Evolutionary conservation across 2,888 invertebrate species (phyloP), one percentile per base, ranked within the genome.

Genomic region (Pristionchus japonicus): DNA sequence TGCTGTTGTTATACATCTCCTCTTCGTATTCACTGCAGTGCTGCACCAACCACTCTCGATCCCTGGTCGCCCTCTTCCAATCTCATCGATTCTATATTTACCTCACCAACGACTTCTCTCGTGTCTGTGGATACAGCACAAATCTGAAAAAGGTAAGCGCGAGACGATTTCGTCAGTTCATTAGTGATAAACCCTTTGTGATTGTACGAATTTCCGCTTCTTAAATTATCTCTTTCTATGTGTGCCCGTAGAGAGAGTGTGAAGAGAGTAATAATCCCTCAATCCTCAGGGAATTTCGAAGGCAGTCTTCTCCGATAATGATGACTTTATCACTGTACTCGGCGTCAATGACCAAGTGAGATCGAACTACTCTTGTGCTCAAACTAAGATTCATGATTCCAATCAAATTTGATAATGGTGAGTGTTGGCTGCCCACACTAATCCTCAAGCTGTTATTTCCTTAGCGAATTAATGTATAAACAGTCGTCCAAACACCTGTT

Each of bases 291-390:
- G 91, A 57, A 89, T 90, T 11, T 87, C 88, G 27, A 90, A 90
- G 86, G 89, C 91, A 52, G 61, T 89, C n/a, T 90, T 91, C 77
- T 89, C 91, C 23, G 89, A 49, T 52, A 90, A 90, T 40, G 88
- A 90, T 43, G 90, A 90, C 70, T 91, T 88, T 86, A 61, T 91
- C 15, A 89, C 89, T n/a, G 83, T 91, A 52, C 82, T 91, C n/a
- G 90, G 89, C 34, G 88, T 89, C 13, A 90, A 88, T 89, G 91
- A 91, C 80, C 89, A 89, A 52, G 90, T 91, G 17, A 88, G 77
- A 87, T 20, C 88, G 89, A 40, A 49, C 89, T n/a, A n/a, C n/a
- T n/a, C n/a, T n/a, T n/a, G n/a, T n/a, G n/a, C n/a, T n/a, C n/a
- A n/a, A n/a, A n/a, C n/a, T n/a, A n/a, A n/a, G n/a, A n/a, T n/a